Evolutionary conservation across 2,888 invertebrate genomes (phyloP).

Genomic region (Epicampocera succincta): DNA sequence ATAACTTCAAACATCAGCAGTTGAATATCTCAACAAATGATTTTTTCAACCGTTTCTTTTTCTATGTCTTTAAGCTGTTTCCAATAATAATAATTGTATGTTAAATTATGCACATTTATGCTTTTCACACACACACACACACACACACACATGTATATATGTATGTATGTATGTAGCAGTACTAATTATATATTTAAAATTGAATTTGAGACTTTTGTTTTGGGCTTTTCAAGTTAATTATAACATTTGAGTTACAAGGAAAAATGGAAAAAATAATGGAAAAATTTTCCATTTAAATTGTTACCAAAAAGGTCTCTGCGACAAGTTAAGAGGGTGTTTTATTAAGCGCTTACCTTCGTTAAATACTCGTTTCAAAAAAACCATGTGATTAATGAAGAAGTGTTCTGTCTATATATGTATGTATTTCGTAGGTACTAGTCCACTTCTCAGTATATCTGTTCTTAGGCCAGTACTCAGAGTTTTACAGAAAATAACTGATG

Average conservation of each 20-base stretch:
- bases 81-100: slow-evolving; percentile 61
- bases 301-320: too few relatives aligned
- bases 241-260: slow-evolving; percentile 15
- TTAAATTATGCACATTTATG: slow-evolving; percentile 68
- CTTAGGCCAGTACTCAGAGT: too few relatives aligned
- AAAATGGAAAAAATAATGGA: slow-evolving; percentile 4
- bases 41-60: slow-evolving; percentile 13
- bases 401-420: too few relatives aligned
- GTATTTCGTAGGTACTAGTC: too few relatives aligned
- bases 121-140: slow-evolving; percentile 45
- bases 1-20: slow-evolving; percentile 21
- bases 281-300: background rate
- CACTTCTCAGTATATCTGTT: too few relatives aligned
- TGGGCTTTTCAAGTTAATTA: slow-evolving; percentile 49
- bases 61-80: slow-evolving; percentile 27
- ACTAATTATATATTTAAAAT: slow-evolving; percentile 27
- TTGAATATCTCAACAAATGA: slow-evolving; percentile 38
- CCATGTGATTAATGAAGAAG: too few relatives aligned
- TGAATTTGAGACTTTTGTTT: background rate
- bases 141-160: too few relatives aligned
- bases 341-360: too few relatives aligned
- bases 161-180: too few relatives aligned
- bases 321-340: too few relatives aligned
- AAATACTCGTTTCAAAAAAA: too few relatives aligned
- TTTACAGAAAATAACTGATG: too few relatives aligned